A percentile compares a stretch with the other conserved stretches of the same genome.
Conservation (phyloP, 2,888 invertebrate genomes). For the Ophion ellenae region DNA sequence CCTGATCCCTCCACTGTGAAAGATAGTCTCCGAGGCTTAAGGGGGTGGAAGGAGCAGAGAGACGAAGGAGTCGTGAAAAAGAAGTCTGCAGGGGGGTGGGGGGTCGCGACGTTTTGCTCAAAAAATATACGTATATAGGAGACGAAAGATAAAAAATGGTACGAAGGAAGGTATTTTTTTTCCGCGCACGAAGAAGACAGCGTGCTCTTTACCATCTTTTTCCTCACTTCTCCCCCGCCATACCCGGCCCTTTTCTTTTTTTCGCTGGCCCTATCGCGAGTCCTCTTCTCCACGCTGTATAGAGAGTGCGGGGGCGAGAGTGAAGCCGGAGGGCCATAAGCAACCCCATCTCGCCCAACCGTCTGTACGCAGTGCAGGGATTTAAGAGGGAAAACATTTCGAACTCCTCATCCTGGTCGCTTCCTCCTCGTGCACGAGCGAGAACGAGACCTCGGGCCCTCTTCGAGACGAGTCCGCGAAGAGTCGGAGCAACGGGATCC, state of each 20-base stretch:
- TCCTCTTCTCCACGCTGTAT: conserved; percentile 26
- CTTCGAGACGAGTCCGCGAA: conserved; percentile 48
- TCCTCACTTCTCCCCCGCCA: conserved; percentile 24
- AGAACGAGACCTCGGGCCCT: conserved; percentile 59
- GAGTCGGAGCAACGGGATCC: conserved; percentile 40
- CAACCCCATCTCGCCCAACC: conserved; percentile 42
- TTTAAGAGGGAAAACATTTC: conserved; percentile 62
- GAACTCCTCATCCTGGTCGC: background rate
- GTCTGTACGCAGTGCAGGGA: conserved; percentile 58
- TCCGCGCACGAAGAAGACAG: conserved; percentile 36
- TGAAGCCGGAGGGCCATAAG: conserved; percentile 56
- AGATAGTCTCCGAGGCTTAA: conserved; percentile 47
- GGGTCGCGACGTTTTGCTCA: conserved; percentile 25
- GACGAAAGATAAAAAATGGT: conserved; percentile 35
- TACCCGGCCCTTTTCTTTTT: conserved; percentile 18
- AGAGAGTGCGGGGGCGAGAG: conserved; percentile 35
- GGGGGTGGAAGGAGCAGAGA: conserved; percentile 19
- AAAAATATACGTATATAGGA: conserved; percentile 17
- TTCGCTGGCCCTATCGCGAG: conserved; percentile 19
- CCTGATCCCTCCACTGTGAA: background rate
- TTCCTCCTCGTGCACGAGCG: conserved; percentile 30
- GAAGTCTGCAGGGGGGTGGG: conserved; percentile 43
- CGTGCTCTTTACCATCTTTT: conserved; percentile 62
- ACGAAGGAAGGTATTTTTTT: conserved; percentile 60
- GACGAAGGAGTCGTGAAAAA: conserved; percentile 34